A percentile compares a stretch with the other conserved stretches of the same genome.
These are phyloP conservation scores for Platycheirus rosarum DNA, from an alignment of 2,888 invertebrate genomes.

Conservation along the genomic window DNA sequence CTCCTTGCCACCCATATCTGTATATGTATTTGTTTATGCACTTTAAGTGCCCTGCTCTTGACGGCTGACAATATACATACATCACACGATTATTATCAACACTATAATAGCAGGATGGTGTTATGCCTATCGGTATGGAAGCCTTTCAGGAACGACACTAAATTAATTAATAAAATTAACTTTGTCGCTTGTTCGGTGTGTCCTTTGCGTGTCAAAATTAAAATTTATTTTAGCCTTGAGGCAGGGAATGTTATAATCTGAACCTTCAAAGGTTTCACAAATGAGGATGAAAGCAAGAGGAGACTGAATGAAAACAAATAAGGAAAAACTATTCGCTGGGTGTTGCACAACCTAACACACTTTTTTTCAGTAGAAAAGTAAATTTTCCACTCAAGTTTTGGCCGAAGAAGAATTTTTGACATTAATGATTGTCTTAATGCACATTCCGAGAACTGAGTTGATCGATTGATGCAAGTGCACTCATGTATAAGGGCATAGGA, in stretches of 20 bases:
- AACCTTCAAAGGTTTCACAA: not conserved
- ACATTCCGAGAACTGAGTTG: no score
- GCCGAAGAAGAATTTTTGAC: no score
- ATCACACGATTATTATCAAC: slow-evolving; percentile 39
- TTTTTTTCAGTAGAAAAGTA: no score
- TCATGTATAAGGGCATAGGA: no score
- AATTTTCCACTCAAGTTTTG: no score
- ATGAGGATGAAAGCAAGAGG: not conserved
- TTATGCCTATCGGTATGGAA: slow-evolving; percentile 29
- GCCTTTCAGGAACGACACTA: slow-evolving; percentile 6
- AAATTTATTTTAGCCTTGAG: slow-evolving; percentile 9
- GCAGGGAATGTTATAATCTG: not conserved
- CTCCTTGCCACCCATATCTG: slow-evolving; percentile 4
- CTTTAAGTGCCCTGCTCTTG: slow-evolving; percentile 35
- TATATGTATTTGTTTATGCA: slow-evolving; percentile 4
- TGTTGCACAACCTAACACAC: no score
- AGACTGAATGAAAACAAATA: not conserved
- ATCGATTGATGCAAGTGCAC: no score
- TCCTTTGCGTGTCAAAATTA: slow-evolving; percentile 9
- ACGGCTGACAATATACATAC: slow-evolving; percentile 54
- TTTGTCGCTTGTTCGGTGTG: slow-evolving; percentile 33
- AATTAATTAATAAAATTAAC: slow-evolving; percentile 68
- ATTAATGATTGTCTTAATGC: no score
- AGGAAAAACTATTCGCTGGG: not conserved
- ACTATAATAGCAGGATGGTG: slow-evolving; percentile 31